Base-by-base conservation (phyloP, 2,797 vertebrate genomes). In the Astyanax mexicanus region DNA sequence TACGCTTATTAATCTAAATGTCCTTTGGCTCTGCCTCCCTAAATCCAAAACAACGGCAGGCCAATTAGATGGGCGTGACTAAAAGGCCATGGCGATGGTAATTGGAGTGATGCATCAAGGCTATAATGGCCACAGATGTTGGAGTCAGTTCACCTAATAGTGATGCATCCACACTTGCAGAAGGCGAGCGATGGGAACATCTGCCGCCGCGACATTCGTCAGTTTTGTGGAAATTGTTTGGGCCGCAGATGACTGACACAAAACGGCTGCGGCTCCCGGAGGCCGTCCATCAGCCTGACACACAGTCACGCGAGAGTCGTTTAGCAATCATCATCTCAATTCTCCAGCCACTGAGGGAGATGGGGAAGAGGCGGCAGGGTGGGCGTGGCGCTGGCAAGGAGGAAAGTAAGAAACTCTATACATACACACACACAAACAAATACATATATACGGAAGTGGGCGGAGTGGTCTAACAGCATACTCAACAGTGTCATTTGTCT, bases 41-140 rank as follows among this genome's bases (percentile, higher is more conserved):
- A 19, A 32, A 69, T 42, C 47, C 17, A 80, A 77, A 84, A 76
- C 45, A 78, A 66, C 11, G 25, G 44, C 40, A 5, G 79, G 76
- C 88, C 89, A 89, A 93, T 93, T 92, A 92, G 86, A 81, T 78
- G 61, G 38, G 60, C 47, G 77, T 88, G 83, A 86, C 82, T 86
- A 84, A 91, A 93, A 91, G 88, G 86, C 83, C 84, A 87, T 87
- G 52, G 81, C 57, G 17, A 69, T 80, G 81, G 80, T 92, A 93
- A 92, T 89, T 91, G 85, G 84, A 81, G 81, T 83, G 84, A 92
- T 90, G 77, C 81, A 85, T 91, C 85, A 89, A 75, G 80, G 81
- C 75, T 79, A 85, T 90, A 90, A 92, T 89, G 87, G 85, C 86
- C 85, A 83, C 89, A 89, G 84, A 85, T 85, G 85, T 75, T 80